Percentiles rank a stretch among this genome's conserved stretches.
Evolutionary conservation across 2,113 vertebrate genomes (phyloP).

Genomic region (Isurus oxyrinchus): DNA sequence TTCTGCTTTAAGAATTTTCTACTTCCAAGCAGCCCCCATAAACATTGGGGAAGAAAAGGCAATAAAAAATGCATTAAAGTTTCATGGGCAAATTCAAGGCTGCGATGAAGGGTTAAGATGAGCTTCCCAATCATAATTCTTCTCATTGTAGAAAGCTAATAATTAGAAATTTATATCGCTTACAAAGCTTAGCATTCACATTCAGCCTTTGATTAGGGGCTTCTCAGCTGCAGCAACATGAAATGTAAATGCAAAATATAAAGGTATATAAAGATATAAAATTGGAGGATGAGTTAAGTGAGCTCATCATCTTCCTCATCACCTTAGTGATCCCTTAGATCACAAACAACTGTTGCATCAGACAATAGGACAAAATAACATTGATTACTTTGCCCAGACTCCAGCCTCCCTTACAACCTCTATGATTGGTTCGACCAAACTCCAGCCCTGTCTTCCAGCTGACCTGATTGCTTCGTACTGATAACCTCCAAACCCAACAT

Average conservation of each 20-base stretch:
- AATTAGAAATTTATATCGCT: background rate
- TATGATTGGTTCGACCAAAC: background rate
- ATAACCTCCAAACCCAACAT: background rate
- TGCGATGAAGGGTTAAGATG: background rate
- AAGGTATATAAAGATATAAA: background rate
- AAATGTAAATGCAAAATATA: background rate
- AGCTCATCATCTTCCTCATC: background rate
- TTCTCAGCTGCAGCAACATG: background rate
- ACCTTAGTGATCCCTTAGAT: background rate
- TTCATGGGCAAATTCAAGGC: background rate
- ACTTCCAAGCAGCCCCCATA: background rate
- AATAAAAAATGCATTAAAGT: background rate
- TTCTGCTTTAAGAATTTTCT: background rate
- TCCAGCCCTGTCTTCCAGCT: background rate
- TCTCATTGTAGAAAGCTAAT: background rate
- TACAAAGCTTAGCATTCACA: background rate
- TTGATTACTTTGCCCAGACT: no score
- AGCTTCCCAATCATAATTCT: background rate
- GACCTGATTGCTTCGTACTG: background rate
- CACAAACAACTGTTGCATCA: background rate
- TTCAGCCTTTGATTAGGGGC: background rate
- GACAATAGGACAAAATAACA: background rate
- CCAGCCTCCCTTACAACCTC: background rate
- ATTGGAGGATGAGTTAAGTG: background rate
- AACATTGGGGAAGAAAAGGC: background rate